These are phyloP conservation scores for Orientallactaga bullata DNA, from an alignment of 2,113 vertebrate species.

Conservation along the genomic window DNA sequence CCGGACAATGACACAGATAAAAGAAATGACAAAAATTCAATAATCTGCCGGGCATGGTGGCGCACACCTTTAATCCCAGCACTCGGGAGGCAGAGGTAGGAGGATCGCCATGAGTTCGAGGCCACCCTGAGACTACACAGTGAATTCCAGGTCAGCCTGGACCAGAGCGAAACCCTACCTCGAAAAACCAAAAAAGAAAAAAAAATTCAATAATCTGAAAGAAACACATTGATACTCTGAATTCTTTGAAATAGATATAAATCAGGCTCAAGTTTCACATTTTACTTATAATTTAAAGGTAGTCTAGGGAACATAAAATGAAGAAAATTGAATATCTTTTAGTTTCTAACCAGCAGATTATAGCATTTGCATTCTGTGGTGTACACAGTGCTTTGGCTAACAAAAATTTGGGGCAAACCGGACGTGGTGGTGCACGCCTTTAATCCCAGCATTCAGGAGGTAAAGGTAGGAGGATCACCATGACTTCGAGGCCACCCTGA, in stretches of 20 bases:
- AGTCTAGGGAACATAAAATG: conserved; percentile 20
- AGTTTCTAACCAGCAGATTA: conserved; percentile 39
- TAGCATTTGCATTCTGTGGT: conserved; percentile 17
- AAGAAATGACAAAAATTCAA: conserved; percentile 14
- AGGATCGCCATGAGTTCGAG: no score
- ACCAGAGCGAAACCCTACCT: no score
- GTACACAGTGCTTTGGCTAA: conserved; percentile 56
- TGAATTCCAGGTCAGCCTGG: no score
- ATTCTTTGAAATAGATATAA: conserved; percentile 50
- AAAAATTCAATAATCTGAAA: conserved; percentile 44
- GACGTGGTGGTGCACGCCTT: no score
- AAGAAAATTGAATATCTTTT: conserved; percentile 48
- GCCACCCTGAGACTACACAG: no score
- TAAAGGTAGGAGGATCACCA: no score
- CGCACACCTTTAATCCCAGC: no score
- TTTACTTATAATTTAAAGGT: conserved; percentile 47
- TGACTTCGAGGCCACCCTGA: no score
- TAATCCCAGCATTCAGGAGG: no score
- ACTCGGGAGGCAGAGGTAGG: no score
- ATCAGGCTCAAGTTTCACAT: conserved; percentile 17
- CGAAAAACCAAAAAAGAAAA: no score
- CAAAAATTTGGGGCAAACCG: conserved; percentile 43
- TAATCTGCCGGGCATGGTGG: no score
- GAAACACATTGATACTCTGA: not conserved
- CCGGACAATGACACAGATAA: not conserved